Evolutionary conservation across 2,888 invertebrate genomes (phyloP).

Genomic region (Saturnia pavonia): DNA sequence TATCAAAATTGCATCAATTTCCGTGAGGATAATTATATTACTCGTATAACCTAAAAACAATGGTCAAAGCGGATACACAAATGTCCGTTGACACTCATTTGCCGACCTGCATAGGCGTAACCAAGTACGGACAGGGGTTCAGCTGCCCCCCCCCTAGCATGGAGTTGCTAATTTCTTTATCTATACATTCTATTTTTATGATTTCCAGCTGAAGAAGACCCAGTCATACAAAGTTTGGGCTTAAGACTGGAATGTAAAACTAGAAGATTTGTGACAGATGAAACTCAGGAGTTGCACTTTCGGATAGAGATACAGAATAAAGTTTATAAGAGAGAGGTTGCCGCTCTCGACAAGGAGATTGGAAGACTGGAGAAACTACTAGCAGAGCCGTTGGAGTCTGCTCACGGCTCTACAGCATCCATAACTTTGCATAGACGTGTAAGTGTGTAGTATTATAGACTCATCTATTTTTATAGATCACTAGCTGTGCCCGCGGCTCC

Average conservation of each 20-base stretch:
- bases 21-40: no score
- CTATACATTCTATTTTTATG: not conserved
- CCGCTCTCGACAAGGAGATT: slow-evolving; percentile 89
- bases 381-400: slow-evolving; percentile 83
- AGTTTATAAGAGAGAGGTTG: slow-evolving; percentile 92
- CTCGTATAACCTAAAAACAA: no score
- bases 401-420: slow-evolving; percentile 66
- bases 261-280: slow-evolving; percentile 90
- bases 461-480: not conserved
- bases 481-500: no score
- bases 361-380: slow-evolving; percentile 86
- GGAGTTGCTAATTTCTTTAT: no score
- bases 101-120: no score
- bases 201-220: slow-evolving; percentile 85
- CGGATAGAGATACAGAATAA: slow-evolving; percentile 95
- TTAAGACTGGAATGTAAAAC: slow-evolving; percentile 94
- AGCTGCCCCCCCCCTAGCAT: no score
- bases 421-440: slow-evolving; percentile 66
- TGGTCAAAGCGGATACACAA: no score
- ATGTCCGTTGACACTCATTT: no score
- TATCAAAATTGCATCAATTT: no score
- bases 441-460: slow-evolving; percentile 27
- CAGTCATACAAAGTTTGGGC: slow-evolving; percentile 94
- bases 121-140: no score
- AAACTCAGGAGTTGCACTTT: slow-evolving; percentile 90